These are phyloP conservation scores for Tiphia femorata DNA, from an alignment of 2,888 invertebrate species.

Conservation along the genomic window DNA sequence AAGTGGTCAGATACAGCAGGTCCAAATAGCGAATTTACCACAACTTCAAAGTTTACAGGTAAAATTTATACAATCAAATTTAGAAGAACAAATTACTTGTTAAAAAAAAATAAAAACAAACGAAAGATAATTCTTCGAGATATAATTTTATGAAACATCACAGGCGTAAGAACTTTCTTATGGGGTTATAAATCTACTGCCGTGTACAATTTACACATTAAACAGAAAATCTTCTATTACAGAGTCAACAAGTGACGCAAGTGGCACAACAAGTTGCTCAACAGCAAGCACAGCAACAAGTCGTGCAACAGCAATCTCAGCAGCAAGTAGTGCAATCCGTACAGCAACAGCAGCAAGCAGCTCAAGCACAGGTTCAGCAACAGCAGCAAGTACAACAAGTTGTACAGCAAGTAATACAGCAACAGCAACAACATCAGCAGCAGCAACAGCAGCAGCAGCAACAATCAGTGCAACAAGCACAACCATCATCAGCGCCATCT, in stretches of 20 bases:
- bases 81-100: no score
- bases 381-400: conserved; percentile 43
- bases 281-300: conserved; percentile 52
- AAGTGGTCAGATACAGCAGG: conserved; percentile 89
- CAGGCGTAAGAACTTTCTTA: neutral
- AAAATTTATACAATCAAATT: no score
- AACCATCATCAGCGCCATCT: conserved; percentile 65
- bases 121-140: neutral
- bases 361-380: conserved; percentile 54
- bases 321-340: conserved; percentile 53
- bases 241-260: conserved; percentile 64
- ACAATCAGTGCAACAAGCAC: conserved; percentile 54
- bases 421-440: conserved; percentile 47
- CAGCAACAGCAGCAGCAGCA: conserved; percentile 50
- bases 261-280: conserved; percentile 53
- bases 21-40: conserved; percentile 82
- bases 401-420: conserved; percentile 50
- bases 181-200: no score
- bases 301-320: conserved; percentile 53
- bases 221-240: conserved; percentile 12
- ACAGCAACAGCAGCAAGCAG: conserved; percentile 56
- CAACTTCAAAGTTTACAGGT: conserved; percentile 67
- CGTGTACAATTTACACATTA: no score
- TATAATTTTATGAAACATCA: neutral
- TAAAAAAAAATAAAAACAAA: no score